Evolutionary conservation across 2,888 invertebrate species (phyloP).

Genomic region (Alloscopus bannaensis): DNA sequence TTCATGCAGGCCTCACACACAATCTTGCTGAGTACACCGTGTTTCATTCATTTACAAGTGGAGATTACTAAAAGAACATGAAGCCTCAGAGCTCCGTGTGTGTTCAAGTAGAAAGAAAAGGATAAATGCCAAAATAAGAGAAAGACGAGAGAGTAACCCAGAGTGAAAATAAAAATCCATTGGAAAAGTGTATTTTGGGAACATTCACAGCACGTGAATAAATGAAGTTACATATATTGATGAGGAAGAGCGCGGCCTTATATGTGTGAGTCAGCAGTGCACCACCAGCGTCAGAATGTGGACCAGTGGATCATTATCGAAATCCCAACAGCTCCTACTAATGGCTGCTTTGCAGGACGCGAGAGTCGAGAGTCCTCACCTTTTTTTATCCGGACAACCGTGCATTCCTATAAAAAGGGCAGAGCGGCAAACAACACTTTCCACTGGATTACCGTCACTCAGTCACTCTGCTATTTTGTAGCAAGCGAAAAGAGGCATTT

Average conservation of each 20-base stretch:
- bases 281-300: background rate
- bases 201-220: background rate
- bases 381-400: too few species aligned
- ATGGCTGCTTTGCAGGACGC: too few species aligned
- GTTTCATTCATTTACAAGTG: background rate
- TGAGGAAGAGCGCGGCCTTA: background rate
- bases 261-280: too few species aligned
- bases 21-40: background rate
- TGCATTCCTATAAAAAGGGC: too few species aligned
- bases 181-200: background rate
- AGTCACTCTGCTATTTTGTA: too few species aligned
- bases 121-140: background rate
- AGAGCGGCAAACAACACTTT: too few species aligned
- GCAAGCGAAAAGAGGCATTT: too few species aligned
- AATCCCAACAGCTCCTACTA: too few species aligned
- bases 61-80: background rate
- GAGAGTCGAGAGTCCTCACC: too few species aligned
- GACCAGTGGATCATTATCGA: constrained; percentile 10
- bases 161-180: too few species aligned
- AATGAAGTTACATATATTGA: constrained; percentile 6
- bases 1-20: background rate
- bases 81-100: background rate
- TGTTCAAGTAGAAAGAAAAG: background rate
- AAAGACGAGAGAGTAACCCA: background rate
- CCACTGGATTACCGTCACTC: too few species aligned